Base-by-base conservation (phyloP, 64 coral and sea anemone species). In the Actinia tenebrosa region DNA sequence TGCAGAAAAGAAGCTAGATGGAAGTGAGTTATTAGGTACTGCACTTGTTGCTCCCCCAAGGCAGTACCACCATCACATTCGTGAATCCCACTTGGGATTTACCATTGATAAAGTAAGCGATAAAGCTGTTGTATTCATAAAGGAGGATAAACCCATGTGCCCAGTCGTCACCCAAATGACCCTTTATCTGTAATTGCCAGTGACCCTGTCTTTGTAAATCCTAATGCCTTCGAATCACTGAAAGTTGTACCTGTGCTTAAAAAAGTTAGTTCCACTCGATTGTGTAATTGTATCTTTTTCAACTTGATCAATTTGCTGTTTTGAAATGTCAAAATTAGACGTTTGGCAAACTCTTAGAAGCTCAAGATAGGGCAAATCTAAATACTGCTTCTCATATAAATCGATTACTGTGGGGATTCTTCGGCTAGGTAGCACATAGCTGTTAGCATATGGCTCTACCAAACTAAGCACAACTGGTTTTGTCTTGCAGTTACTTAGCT, bases 151-250 rank as follows among this genome's bases (percentile, higher is more conserved):
- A 43, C 79, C 42, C 75, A 89, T 84, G 81, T 89, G 5, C 45
- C 88, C n/a, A 64, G 25, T 30, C 69, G 83, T 44, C 88, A 89
- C 50, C 59, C 80, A 64, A 45, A 89, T 62, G 61, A 89, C 44
- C 64, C 60, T 19, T 45, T 85, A 14, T 55, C 63, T 37, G 64
- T 90, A 27, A 44, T 66, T 26, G 81, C 82, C 27, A 25, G 23
- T 77, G 89, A 85, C 22, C 89, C 89, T 18, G 80, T 90, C 10
- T 90, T 90, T 90, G 89, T 85, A 71, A 84, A 90, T 78, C 89
- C 60, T 37, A 37, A 37, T 37, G 30, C 30, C 30, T 37, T 37
- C 30, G 30, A 37, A 37, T 37, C 30, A 37, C 30, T 37, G 30
- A 37, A 37, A 37, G 30, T 37, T 37, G 30, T 37, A 37, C 30